phyloP scores from a whole-genome alignment of 2,113 vertebrate species.

The Elgaria multicarinata region DNA sequence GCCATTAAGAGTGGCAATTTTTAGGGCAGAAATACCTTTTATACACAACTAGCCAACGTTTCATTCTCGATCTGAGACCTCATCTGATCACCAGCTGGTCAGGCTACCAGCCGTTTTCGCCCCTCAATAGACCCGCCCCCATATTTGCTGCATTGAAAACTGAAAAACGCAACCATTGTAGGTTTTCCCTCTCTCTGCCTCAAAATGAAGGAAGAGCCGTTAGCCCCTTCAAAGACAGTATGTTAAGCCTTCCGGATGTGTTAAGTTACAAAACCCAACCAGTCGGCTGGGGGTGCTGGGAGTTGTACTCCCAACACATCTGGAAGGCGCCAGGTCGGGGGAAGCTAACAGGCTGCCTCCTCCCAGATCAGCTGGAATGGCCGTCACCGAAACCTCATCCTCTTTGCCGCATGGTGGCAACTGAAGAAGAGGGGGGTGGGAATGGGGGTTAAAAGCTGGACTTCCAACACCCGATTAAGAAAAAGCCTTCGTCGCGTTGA shows the following conservation, averaged over 20 bases:
- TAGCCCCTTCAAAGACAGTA: not conserved
- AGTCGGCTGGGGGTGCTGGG: no score
- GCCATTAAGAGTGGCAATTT: not conserved
- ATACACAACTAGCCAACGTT: not conserved
- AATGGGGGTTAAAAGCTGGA: not conserved
- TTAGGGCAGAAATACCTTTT: not conserved
- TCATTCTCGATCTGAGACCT: no score
- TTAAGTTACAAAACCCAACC: no score
- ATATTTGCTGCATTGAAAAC: not conserved
- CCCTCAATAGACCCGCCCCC: no score
- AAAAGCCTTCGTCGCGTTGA: not conserved
- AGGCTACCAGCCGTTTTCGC: not conserved
- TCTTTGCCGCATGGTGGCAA: not conserved
- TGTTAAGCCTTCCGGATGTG: no score
- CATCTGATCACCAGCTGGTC: not conserved
- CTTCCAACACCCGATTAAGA: not conserved
- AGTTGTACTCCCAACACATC: no score
- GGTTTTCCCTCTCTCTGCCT: not conserved
- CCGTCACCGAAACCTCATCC: not conserved
- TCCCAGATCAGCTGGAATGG: not conserved
- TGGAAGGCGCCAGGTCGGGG: no score
- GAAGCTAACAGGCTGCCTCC: no score
- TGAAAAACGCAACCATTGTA: not conserved
- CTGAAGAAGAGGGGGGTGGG: not conserved
- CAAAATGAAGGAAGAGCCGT: not conserved